phyloP scores from a whole-genome alignment of 37 sponge, comb jelly and placozoan species.

The Geodia barretti region DNA sequence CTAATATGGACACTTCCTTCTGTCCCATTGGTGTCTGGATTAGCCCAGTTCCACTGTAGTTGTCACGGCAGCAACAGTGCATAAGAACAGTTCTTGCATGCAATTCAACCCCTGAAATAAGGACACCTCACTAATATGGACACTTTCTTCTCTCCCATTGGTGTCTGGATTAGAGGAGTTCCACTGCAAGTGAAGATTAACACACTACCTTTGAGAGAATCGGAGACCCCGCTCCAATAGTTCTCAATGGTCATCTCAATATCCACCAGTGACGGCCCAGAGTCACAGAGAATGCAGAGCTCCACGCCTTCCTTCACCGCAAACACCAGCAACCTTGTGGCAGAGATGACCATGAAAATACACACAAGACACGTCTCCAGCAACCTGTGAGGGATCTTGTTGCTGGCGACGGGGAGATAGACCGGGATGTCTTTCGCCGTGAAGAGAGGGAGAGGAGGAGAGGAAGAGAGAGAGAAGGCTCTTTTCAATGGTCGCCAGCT shows the following conservation, averaged over 20 bases:
- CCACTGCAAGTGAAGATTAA: too few species aligned
- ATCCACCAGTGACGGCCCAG: constrained; percentile 43
- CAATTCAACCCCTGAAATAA: too few species aligned
- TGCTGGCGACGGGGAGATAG: constrained; percentile 70
- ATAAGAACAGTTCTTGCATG: too few species aligned
- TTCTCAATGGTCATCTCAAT: constrained; percentile 11
- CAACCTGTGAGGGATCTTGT: constrained; percentile 59
- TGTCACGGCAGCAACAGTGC: too few species aligned
- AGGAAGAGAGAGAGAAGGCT: constrained; percentile 56
- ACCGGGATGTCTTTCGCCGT: constrained; percentile 62
- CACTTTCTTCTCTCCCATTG: too few species aligned
- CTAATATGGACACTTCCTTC: too few species aligned
- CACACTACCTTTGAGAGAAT: constrained; percentile 9
- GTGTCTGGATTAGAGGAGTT: too few species aligned
- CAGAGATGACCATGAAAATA: not conserved
- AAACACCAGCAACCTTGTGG: not conserved
- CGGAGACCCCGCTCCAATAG: constrained; percentile 28
- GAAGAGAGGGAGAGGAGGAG: constrained; percentile 42
- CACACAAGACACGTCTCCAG: constrained; percentile 1
- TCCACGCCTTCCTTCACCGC: constrained; percentile 11
- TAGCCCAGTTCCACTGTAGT: too few species aligned
- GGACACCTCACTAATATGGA: too few species aligned
- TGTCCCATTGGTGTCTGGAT: too few species aligned
- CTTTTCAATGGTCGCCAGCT: constrained; percentile 44
- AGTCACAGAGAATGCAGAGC: constrained; percentile 39